Conservation (phyloP, 2,113 vertebrate species). For the Collichthys lucidus region DNA sequence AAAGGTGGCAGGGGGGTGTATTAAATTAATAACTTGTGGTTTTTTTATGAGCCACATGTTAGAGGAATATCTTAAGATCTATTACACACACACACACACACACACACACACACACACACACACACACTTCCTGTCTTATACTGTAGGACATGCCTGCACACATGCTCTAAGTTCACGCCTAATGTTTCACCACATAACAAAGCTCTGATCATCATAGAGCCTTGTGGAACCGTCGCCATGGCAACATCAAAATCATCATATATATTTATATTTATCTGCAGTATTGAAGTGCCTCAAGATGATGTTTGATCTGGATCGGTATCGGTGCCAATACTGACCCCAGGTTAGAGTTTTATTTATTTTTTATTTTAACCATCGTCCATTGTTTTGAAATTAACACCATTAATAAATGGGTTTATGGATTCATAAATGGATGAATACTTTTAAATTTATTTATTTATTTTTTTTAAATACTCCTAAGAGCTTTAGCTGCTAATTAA, state of each 20-base stretch:
- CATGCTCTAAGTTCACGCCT: background rate
- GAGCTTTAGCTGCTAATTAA: background rate
- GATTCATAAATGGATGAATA: background rate
- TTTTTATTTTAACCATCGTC: no score
- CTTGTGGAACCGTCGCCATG: background rate
- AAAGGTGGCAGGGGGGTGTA: conserved; percentile 6
- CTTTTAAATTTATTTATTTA: no score
- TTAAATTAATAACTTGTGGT: conserved; percentile 5
- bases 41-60: conserved; percentile 53
- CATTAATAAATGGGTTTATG: background rate
- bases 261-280: background rate
- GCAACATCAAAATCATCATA: background rate
- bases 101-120: background rate
- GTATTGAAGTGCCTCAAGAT: background rate
- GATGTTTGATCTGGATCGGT: no score
- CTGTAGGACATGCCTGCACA: background rate
- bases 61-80: conserved; percentile 20
- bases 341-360: no score
- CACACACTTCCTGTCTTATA: conserved; percentile 36
- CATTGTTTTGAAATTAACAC: background rate
- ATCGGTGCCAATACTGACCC: no score
- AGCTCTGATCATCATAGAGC: background rate
- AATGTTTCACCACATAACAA: background rate
- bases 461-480: no score
- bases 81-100: background rate